Base-by-base conservation (phyloP, 2,113 vertebrate species). In the Hyperopisus bebe region DNA sequence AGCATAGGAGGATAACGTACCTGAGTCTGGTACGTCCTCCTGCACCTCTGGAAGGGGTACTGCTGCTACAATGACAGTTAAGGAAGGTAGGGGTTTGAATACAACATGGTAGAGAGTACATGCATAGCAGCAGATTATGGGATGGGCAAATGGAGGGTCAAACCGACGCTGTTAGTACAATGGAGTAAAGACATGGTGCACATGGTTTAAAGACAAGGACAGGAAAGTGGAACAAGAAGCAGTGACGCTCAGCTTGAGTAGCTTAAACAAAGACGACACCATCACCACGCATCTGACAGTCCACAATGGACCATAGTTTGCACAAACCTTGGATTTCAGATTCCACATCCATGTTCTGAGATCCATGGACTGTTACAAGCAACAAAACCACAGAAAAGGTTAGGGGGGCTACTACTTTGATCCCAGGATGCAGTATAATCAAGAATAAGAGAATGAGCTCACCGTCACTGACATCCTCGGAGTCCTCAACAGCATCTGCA, bases 261-360 rank as follows among this genome's bases (percentile, higher is more conserved):
- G 46, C 86, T 82, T 50, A 13, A 58, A 82, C 24, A 19, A 19
- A 55, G 21, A 21, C 8, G 74, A 35, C 19, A 58, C 6, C 62
- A 62, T 39, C 46, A 88, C 48, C 51, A 6, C 35, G 21, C 15
- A 39, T 42, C 70, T 83, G 86, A 58, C 82, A 77, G 31, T 80
- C 89, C 55, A 90, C 48, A 89, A 58, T 31, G 44, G 39, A 86
- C 87, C 84, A 70, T 53, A 87, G 88, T 80, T 70, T 58, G 51
- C 70, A 91, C 91, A 84, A 91, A 91, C 91, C 91, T 91, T 91
- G 91, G 88, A 91, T 91, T 91, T 91, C 91, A 91, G 89, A 90
- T 90, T 91, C 91, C 89, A 91, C 89, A 90, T 90, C 91, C 89
- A 91, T 89, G 89, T 74, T 91, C 84, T 91, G 91, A 91, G 91